Conservation (phyloP, 2,888 invertebrate genomes). For the Ditylenchus weischeri region DNA sequence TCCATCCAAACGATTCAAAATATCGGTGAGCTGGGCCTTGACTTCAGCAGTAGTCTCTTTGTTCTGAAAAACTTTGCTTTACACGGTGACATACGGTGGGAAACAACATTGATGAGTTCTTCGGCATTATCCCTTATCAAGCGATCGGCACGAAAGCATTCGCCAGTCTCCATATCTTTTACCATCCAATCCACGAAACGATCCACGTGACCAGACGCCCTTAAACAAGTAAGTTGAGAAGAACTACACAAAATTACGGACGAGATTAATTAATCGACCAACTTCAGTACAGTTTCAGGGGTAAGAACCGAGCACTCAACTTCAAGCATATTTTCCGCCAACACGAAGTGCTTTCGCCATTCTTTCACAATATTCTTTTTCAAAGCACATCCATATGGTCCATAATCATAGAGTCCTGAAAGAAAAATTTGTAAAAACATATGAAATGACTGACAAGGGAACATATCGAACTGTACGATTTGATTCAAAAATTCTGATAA, state of each 20-base stretch:
- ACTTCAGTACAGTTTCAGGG: constrained; percentile 90
- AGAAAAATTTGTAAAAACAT: no score
- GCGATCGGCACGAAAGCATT: constrained; percentile 95
- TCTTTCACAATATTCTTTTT: constrained; percentile 87
- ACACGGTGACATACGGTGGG: no score
- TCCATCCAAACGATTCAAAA: constrained; percentile 69
- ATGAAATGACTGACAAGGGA: no score
- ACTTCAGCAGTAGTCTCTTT: constrained; percentile 72
- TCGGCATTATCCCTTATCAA: constrained; percentile 72
- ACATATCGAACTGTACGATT: no score
- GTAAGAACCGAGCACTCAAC: constrained; percentile 96
- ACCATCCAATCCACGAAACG: constrained; percentile 99
- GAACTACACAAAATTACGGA: no score
- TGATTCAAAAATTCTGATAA: no score
- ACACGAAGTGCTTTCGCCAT: constrained; percentile 92
- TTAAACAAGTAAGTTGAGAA: constrained; percentile 51
- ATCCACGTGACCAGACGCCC: constrained; percentile 96
- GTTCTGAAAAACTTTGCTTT: constrained; percentile 65
- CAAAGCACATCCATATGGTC: constrained; percentile 97
- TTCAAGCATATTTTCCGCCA: constrained; percentile 97
- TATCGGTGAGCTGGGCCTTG: constrained; percentile 72
- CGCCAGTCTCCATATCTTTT: constrained; percentile 89
- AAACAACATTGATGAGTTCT: constrained; percentile 22
- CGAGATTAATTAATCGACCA: constrained; percentile 28
- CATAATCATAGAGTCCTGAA: constrained; percentile 73